Evolutionary conservation across 2,113 vertebrate species (phyloP), one percentile per base, ranked within the genome.

Genomic region (Siniperca chuatsi): DNA sequence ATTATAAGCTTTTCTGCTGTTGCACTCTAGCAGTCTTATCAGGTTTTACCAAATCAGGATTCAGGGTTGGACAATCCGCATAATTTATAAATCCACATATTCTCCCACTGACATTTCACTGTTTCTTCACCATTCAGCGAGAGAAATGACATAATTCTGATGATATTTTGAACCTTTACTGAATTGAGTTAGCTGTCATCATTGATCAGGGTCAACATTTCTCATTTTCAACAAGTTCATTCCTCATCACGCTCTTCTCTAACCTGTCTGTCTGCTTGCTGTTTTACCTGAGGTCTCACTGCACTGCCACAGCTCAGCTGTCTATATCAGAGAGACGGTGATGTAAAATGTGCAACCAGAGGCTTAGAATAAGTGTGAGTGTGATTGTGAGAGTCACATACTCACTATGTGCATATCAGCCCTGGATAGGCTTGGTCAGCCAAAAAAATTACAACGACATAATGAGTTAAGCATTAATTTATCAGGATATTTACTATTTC

Each of bases 171-270:
- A 77, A 46, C 46, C 20, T 8, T 33, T 10, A 9, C 21, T 60
- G 5, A 66, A 67, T 7, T 2, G 33, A 65, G 37, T 57, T 3
- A n/a, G 48, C 57, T 1, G 25, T 35, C 81, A 35, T 33, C 46
- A 64, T 44, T 55, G 11, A 69, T 82, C 65, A 40, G 44, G 13
- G 64, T 77, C 55, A 70, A 21, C 65, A 33, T 21, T 61, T 23
- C 18, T 62, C 16, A n/a, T 61, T 52, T 71, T 37, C 15, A 46
- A 16, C 8, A 42, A 33, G 6, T 46, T 64, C 6, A 40, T 40
- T 55, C 11, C 0, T 65, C 78, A 23, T 72, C 46, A 3, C 23
- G 40, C 20, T 10, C 46, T 11, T 20, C 35, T 29, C 50, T 6
- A 8, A n/a, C 37, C 25, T 66, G 9, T 37, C 79, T 42, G 33